Percentiles rank a stretch among this genome's conserved stretches.
These are phyloP conservation scores for Apantesis nais DNA, from an alignment of 2,888 invertebrate genomes.

Conservation along the genomic window DNA sequence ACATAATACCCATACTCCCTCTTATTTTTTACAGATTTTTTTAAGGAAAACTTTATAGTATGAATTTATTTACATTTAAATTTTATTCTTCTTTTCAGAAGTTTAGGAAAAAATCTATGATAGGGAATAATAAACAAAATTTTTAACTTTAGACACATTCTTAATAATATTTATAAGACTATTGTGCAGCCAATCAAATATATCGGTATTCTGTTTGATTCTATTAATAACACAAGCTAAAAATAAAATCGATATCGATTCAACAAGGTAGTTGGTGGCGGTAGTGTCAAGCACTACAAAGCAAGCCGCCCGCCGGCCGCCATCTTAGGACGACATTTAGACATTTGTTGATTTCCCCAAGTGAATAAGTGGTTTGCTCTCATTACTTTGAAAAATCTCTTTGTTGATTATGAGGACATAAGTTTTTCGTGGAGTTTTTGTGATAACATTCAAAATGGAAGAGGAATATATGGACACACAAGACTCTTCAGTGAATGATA, in stretches of 20 bases:
- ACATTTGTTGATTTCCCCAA: slow-evolving; percentile 65
- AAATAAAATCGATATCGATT: slow-evolving; percentile 40
- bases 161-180: background rate
- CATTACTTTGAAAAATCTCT: slow-evolving; percentile 45
- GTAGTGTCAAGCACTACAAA: slow-evolving; percentile 36
- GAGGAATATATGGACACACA: slow-evolving; percentile 74
- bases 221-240: background rate
- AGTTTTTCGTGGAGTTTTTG: slow-evolving; percentile 51
- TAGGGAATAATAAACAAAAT: background rate
- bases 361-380: slow-evolving; percentile 39
- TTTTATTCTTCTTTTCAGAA: no score
- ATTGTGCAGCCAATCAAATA: background rate
- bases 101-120: no score
- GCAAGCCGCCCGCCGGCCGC: slow-evolving; percentile 58
- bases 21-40: no score
- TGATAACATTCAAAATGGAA: slow-evolving; percentile 65
- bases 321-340: slow-evolving; percentile 67
- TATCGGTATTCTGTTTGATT: background rate
- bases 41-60: no score
- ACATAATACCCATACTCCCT: no score
- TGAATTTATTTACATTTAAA: no score
- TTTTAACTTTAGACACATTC: background rate
- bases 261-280: slow-evolving; percentile 21
- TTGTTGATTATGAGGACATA: slow-evolving; percentile 70
- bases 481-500: slow-evolving; percentile 64